Evolutionary conservation across 1,140 invertebrate genomes (phyloP).

Genomic region (Lucilia sericata): DNA sequence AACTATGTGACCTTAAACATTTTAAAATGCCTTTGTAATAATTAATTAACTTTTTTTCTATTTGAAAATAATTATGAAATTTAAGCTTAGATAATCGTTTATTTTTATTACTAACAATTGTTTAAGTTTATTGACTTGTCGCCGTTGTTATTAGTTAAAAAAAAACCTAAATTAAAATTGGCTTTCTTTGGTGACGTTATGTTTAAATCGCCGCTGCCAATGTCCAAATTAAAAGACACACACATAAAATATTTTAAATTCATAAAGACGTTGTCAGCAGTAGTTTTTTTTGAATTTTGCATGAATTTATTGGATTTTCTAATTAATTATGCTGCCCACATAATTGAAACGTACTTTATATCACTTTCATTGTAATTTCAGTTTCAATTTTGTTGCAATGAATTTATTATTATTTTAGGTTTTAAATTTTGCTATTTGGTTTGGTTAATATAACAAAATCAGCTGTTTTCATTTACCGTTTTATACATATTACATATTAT

Average conservation of each 20-base stretch:
- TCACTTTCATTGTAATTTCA: slow-evolving; percentile 42
- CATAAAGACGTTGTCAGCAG: neutral
- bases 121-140: slow-evolving; percentile 21
- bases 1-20: neutral
- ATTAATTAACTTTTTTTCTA: neutral
- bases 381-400: slow-evolving; percentile 30
- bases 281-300: neutral
- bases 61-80: neutral
- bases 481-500: neutral
- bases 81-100: neutral
- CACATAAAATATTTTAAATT: neutral
- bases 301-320: neutral
- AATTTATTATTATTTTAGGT: slow-evolving; percentile 5
- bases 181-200: slow-evolving; percentile 34
- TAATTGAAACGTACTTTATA: slow-evolving; percentile 40
- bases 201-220: neutral
- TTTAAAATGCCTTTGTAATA: neutral
- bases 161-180: neutral
- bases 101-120: neutral
- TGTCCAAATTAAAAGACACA: slow-evolving; percentile 5
- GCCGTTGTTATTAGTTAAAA: no score
- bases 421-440: neutral
- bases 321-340: slow-evolving; percentile 30
- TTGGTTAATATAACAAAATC: neutral
- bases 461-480: slow-evolving; percentile 19